phyloP scores from a whole-genome alignment of 1,140 invertebrate genomes.

The Lordiphosa clarofinis region DNA sequence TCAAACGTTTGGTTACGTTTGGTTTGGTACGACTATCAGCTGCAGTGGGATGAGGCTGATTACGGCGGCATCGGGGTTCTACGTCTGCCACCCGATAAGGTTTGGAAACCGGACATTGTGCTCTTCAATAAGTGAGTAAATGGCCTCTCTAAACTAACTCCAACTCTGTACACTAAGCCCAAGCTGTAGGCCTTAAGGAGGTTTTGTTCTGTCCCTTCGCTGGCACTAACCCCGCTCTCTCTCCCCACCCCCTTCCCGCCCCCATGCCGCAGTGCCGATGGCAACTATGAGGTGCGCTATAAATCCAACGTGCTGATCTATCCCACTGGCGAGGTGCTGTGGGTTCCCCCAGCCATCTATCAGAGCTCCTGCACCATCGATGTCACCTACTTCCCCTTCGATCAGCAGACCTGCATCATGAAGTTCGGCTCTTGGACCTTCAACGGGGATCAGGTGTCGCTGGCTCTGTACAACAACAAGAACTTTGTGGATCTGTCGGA shows the following conservation, averaged over 20 bases:
- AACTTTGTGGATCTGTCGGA: constrained; percentile 97
- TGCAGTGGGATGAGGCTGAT: constrained; percentile 98
- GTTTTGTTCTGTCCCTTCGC: background rate
- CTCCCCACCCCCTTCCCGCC: no score
- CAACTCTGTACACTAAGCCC: constrained; percentile 33
- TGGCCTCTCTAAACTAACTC: constrained; percentile 37
- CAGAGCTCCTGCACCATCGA: constrained; percentile 99
- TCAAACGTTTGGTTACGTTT: constrained; percentile 98
- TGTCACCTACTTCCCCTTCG: constrained; percentile 99
- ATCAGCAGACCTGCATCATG: constrained; percentile 99
- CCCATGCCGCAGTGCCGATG: constrained; percentile 88
- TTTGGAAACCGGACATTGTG: constrained; percentile 99
- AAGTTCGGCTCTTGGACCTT: constrained; percentile 99
- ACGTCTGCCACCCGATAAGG: constrained; percentile 97
- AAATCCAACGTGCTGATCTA: constrained; percentile 98
- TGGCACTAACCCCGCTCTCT: constrained; percentile 11
- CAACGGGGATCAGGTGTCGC: constrained; percentile 97
- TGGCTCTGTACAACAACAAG: constrained; percentile 96
- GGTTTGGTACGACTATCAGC: constrained; percentile 98
- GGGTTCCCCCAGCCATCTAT: constrained; percentile 99
- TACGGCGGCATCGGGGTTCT: constrained; percentile 98
- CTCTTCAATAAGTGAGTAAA: constrained; percentile 98
- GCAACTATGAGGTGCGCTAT: constrained; percentile 97
- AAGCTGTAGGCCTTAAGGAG: constrained; percentile 19
- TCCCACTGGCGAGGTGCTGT: constrained; percentile 93